phyloP scores from a whole-genome alignment of 2,113 vertebrate species.

The Cephalopterus ornatus region DNA sequence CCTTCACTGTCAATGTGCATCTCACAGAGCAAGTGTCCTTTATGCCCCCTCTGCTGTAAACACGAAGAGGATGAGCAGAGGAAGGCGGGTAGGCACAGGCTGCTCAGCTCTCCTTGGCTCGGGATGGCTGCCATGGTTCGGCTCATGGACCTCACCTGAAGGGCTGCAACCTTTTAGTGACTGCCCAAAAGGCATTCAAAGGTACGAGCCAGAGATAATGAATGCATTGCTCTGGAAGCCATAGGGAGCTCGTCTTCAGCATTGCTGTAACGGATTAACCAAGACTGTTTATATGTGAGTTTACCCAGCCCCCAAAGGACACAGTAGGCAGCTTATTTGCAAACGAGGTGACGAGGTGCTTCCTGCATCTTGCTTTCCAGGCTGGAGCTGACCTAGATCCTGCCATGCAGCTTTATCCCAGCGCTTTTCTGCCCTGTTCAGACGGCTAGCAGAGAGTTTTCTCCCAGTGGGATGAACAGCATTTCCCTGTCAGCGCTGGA shows the following conservation, averaged over 20 bases:
- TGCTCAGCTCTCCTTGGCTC: not conserved
- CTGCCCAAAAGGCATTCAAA: not conserved
- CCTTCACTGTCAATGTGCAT: not conserved
- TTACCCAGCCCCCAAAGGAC: not conserved
- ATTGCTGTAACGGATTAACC: not conserved
- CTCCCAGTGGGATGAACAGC: fast-evolving
- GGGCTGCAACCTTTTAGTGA: not conserved
- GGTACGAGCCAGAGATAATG: not conserved
- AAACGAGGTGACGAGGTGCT: not conserved
- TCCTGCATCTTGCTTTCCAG: not conserved
- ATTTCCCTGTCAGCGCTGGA: not conserved
- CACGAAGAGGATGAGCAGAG: not conserved
- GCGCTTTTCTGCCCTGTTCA: not conserved
- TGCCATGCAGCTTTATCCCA: not conserved
- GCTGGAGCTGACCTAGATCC: not conserved
- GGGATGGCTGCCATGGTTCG: not conserved
- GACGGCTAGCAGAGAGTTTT: not conserved
- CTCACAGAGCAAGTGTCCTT: not conserved
- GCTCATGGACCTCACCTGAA: not conserved
- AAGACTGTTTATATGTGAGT: not conserved
- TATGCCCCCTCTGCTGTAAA: not conserved
- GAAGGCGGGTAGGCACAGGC: not conserved
- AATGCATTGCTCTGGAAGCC: not conserved
- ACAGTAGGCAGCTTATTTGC: fast-evolving
- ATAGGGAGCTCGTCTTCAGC: not conserved